Evolutionary conservation across 1,140 invertebrate species (phyloP).

Genomic region (Drosophila sp.): DNA sequence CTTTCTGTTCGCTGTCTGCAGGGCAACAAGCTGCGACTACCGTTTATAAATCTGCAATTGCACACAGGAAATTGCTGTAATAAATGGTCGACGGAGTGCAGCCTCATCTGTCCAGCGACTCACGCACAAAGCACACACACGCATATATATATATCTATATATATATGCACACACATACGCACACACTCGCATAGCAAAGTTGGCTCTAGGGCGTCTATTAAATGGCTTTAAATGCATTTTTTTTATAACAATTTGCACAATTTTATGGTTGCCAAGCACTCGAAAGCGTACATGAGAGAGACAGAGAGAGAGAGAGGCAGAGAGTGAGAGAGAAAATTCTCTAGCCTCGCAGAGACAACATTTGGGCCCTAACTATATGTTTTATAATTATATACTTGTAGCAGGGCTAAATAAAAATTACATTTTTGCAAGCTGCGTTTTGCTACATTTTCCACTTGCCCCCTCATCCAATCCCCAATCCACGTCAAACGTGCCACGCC

Average conservation of each 20-base stretch:
- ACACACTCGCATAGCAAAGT: slow-evolving; percentile 4
- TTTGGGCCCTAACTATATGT: slow-evolving; percentile 32
- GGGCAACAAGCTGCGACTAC: slow-evolving; percentile 65
- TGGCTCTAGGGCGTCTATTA: slow-evolving; percentile 56
- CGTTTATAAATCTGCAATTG: slow-evolving; percentile 79
- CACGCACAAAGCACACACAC: slow-evolving; percentile 17
- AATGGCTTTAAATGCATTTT: slow-evolving; percentile 69
- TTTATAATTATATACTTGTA: slow-evolving; percentile 58
- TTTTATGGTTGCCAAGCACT: slow-evolving; percentile 53
- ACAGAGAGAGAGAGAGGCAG: slow-evolving; percentile 12
- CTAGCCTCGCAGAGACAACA: slow-evolving; percentile 26
- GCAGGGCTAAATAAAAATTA: slow-evolving; percentile 30
- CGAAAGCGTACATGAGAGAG: not conserved
- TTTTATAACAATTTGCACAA: slow-evolving; percentile 74
- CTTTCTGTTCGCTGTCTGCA: slow-evolving; percentile 10
- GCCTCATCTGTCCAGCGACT: slow-evolving; percentile 45
- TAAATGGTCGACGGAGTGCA: slow-evolving; percentile 67
- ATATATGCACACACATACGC: not conserved
- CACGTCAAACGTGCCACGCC: slow-evolving; percentile 59
- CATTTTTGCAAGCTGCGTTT: slow-evolving; percentile 33
- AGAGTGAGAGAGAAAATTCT: not conserved
- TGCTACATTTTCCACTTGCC: not conserved
- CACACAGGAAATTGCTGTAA: slow-evolving; percentile 76
- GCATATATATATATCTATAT: not conserved
- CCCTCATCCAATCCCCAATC: not conserved